Base-by-base conservation (phyloP, 1,140 invertebrate genomes). In the Papilio machaon region DNA sequence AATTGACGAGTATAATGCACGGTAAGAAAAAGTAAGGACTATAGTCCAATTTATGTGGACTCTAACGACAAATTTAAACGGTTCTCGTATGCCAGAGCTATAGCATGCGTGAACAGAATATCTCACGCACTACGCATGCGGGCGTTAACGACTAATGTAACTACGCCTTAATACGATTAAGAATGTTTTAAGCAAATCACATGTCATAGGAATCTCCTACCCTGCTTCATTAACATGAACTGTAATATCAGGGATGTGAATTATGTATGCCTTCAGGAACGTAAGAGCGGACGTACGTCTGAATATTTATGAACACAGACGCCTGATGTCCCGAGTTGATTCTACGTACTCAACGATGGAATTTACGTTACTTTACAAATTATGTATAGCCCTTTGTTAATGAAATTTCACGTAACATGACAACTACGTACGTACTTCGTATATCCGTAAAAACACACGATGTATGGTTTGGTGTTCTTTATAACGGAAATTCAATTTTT, bases 231-330 rank as follows among this genome's bases (percentile, higher is more conserved):
- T 75, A 47, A 75, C 19, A 75, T 75, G 47, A 47, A 49, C 19
- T 54, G 52, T 54, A 75, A 75, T 74, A 15, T 73, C 30, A 52
- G 13, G 11, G 47, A 75, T n/a, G 17, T 75, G 46, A 75, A 75
- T 75, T 75, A 75, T 75, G 73, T 75, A 75, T 75, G 73, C 73
- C 10, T 47, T 52, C 47, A 75, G 2, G 73, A 47, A 52, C 46
- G 46, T 75, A 52, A 74, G 47, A 75, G 73, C 43, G 43, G n/a
- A 13, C 73, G 73, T 74, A 49, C 19, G 43, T 74, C 46, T 75
- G 73, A 75, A 75, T 75, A 75, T 75, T 47, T 75, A 75, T 75
- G 73, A 75, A 75, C 38, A 73, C 38, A 46, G 70, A 9, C 70
- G 38, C 38, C 70, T 15, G 9, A 10, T 73, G 70, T 73, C 17